Percentiles rank a stretch among this genome's conserved stretches.
Conservation (phyloP, 2,888 invertebrate genomes). For the Lampropteryx suffumata region DNA sequence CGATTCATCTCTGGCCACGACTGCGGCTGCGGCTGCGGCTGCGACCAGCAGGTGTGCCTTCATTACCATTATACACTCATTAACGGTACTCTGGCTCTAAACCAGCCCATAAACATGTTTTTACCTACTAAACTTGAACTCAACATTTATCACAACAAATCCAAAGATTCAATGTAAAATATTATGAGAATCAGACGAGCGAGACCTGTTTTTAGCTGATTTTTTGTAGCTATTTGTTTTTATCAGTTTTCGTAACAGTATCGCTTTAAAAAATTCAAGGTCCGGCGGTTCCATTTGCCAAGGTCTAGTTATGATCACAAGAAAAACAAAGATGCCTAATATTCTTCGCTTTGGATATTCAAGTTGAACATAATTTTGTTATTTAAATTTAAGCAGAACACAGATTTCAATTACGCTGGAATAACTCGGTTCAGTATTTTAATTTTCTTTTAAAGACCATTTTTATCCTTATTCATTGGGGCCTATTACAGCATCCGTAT, state of each 20-base stretch:
- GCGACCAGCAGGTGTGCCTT: slow-evolving; percentile 53
- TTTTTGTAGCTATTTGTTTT: slow-evolving; percentile 47
- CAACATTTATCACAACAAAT: slow-evolving; percentile 34
- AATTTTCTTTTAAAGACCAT: slow-evolving; percentile 38
- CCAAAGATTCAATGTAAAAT: slow-evolving; percentile 25
- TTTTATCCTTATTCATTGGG: slow-evolving; percentile 44
- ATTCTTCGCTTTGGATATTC: slow-evolving; percentile 46
- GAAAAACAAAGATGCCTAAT: slow-evolving; percentile 44
- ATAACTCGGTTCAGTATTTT: slow-evolving; percentile 30
- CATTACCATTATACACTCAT: slow-evolving; percentile 72
- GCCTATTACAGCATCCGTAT: slow-evolving; percentile 47
- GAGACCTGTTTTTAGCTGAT: slow-evolving; percentile 22
- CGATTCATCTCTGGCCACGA: slow-evolving; percentile 24
- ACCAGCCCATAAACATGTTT: slow-evolving; percentile 51
- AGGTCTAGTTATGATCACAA: slow-evolving; percentile 54
- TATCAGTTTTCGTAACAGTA: slow-evolving; percentile 51
- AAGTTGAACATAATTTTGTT: slow-evolving; percentile 36
- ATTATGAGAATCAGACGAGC: slow-evolving; percentile 28
- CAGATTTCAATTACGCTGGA: slow-evolving; percentile 32
- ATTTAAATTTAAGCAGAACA: slow-evolving; percentile 30
- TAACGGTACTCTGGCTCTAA: slow-evolving; percentile 62
- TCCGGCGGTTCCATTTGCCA: slow-evolving; percentile 54
- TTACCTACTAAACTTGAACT: slow-evolving; percentile 50
- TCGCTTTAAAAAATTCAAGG: slow-evolving; percentile 59
- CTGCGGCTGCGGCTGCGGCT: neutral